These are phyloP conservation scores for Trissoscelio sp. DNA, from an alignment of 2,888 invertebrate species.

Conservation along the genomic window DNA sequence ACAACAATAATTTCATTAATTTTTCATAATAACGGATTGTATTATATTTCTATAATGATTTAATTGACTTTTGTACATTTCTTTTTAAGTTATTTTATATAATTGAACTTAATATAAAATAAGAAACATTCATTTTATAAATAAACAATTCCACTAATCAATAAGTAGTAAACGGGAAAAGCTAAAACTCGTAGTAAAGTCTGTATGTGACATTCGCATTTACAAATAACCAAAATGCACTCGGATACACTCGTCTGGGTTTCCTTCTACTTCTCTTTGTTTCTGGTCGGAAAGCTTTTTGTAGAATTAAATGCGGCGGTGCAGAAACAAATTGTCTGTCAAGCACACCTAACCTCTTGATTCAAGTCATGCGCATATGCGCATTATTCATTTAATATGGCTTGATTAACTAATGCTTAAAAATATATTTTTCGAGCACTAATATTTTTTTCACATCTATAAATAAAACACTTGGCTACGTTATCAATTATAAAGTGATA, in stretches of 20 bases:
- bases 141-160: constrained; percentile 24
- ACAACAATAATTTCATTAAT: no score
- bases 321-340: constrained; percentile 68
- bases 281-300: constrained; percentile 63
- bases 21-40: no score
- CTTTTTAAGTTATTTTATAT: no score
- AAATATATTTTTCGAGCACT: constrained; percentile 1
- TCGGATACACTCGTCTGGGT: constrained; percentile 63
- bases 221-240: constrained; percentile 65
- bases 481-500: no score
- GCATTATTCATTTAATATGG: constrained; percentile 55
- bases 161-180: constrained; percentile 54
- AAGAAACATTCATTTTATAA: no score
- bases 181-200: constrained; percentile 54
- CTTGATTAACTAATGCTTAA: constrained; percentile 45
- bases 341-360: constrained; percentile 66
- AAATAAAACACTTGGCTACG: no score
- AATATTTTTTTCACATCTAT: constrained; percentile 34
- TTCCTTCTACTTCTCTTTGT: constrained; percentile 61
- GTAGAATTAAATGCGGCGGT: constrained; percentile 66
- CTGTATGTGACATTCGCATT: constrained; percentile 64
- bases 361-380: constrained; percentile 63
- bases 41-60: no score
- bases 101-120: no score
- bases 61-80: no score